Evolutionary conservation across 2,888 invertebrate genomes (phyloP).

Genomic region (Athetis lepigone): DNA sequence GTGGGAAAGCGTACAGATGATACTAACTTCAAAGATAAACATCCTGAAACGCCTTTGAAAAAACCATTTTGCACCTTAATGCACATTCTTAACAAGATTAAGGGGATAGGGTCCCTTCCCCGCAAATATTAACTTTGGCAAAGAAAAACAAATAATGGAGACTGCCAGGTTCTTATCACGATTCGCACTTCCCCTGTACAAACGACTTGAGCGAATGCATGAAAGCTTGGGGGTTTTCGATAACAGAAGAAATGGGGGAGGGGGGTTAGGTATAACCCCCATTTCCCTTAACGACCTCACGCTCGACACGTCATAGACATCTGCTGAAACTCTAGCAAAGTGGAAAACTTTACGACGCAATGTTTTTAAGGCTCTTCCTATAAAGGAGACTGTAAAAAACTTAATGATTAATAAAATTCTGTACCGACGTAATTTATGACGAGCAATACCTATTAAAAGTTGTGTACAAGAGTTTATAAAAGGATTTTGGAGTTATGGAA

Average conservation of each 20-base stretch:
- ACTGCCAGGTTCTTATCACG: constrained; percentile 43
- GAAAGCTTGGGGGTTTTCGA: constrained; percentile 38
- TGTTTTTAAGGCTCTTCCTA: constrained; percentile 25
- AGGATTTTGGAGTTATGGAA: constrained; percentile 6
- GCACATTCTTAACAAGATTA: constrained; percentile 44
- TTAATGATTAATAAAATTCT: constrained; percentile 41
- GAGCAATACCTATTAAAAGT: constrained; percentile 20
- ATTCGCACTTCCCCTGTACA: constrained; percentile 47
- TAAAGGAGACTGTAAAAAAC: constrained; percentile 28
- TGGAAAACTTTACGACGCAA: constrained; percentile 30
- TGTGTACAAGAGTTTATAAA: constrained; percentile 4
- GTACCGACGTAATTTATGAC: constrained; percentile 19
- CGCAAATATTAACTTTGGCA: constrained; percentile 42
- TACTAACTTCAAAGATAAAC: constrained; percentile 48
- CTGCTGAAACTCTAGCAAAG: constrained; percentile 31
- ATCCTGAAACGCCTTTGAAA: constrained; percentile 25
- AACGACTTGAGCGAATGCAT: constrained; percentile 42
- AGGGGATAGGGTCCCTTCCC: constrained; percentile 14
- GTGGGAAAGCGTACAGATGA: background rate
- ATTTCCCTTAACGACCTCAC: constrained; percentile 21
- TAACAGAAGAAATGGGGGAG: constrained; percentile 44
- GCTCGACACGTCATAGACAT: constrained; percentile 15
- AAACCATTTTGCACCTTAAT: constrained; percentile 50
- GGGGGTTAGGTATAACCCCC: constrained; percentile 27
- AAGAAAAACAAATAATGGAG: constrained; percentile 54